These are phyloP conservation scores for Xiphorhynchus elegans DNA, from an alignment of 2,113 vertebrate species.

Conservation along the genomic window DNA sequence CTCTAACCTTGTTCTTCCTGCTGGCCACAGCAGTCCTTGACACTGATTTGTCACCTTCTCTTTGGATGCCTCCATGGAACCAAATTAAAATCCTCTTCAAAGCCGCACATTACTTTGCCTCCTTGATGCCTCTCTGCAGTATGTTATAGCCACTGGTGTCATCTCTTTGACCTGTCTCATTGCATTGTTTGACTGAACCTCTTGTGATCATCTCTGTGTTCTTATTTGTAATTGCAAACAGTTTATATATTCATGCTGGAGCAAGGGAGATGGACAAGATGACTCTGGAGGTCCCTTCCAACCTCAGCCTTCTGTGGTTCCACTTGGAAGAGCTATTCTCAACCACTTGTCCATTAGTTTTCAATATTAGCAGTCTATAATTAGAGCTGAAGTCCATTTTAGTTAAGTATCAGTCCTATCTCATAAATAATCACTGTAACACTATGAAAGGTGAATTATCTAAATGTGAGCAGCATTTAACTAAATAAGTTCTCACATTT, in stretches of 20 bases:
- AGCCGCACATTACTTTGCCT: not conserved
- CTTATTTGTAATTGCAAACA: not conserved
- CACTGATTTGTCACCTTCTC: not conserved
- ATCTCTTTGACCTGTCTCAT: not conserved
- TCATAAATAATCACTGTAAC: not conserved
- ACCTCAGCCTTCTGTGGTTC: not conserved
- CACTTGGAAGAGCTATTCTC: not conserved
- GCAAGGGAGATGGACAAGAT: not conserved
- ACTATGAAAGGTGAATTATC: not conserved
- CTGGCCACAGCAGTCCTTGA: not conserved
- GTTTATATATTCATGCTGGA: not conserved
- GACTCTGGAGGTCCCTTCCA: not conserved
- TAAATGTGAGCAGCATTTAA: not conserved
- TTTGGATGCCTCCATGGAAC: not conserved
- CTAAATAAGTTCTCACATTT: not conserved
- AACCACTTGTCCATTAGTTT: not conserved
- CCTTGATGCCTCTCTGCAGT: not conserved
- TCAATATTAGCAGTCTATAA: not conserved
- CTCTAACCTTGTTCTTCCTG: not conserved
- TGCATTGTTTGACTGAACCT: not conserved
- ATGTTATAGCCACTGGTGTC: not conserved
- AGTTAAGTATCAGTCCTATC: not conserved
- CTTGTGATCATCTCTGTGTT: not conserved
- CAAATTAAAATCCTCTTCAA: not conserved
- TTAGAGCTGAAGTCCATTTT: not conserved